phyloP scores from a whole-genome alignment of 2,797 vertebrate genomes.

The Lacerta viridis region DNA sequence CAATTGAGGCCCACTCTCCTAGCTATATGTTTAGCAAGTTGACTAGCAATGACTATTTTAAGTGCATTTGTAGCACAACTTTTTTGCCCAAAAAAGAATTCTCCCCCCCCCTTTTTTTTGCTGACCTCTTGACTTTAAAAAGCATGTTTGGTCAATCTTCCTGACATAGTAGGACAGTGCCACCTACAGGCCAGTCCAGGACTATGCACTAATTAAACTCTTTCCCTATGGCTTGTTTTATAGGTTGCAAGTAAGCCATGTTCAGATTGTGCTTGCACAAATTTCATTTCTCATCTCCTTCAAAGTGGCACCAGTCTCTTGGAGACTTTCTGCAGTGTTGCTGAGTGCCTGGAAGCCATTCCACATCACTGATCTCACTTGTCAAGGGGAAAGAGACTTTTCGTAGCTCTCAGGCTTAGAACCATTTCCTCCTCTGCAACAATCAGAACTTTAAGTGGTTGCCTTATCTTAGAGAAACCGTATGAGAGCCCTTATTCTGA shows the following conservation, averaged over 20 bases:
- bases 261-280: not conserved
- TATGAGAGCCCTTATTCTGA: not conserved
- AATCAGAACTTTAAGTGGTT: not conserved
- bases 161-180: conserved; percentile 42
- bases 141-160: accelerated
- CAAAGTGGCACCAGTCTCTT: not conserved
- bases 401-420: not conserved
- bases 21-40: not conserved
- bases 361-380: not conserved
- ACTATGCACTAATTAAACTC: conserved; percentile 14
- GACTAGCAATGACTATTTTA: not conserved
- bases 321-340: not conserved
- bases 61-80: not conserved
- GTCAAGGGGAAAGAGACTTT: not conserved
- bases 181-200: conserved; percentile 15
- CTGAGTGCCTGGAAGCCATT: conserved; percentile 1
- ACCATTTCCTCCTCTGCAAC: not conserved
- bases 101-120: not conserved
- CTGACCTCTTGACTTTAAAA: accelerated
- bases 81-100: not conserved
- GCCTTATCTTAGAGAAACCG: not conserved
- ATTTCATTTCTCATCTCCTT: not conserved
- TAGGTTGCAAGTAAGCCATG: not conserved
- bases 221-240: not conserved
- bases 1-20: not conserved